These are phyloP conservation scores for Sardina pilchardus DNA, from an alignment of 2,113 vertebrate genomes.

Conservation along the genomic window DNA sequence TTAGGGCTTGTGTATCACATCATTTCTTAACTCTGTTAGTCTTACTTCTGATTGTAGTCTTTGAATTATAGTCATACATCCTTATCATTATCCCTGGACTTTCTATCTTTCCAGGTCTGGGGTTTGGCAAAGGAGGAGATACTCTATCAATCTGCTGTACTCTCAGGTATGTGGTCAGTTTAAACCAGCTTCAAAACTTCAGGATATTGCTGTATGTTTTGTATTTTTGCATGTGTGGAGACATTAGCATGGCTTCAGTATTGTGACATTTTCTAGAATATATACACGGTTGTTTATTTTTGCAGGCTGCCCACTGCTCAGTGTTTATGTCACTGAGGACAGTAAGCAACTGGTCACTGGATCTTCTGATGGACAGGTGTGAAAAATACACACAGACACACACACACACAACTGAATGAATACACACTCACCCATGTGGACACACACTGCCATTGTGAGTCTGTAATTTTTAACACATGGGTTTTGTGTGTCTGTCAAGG, in stretches of 20 bases:
- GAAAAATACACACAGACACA: background rate
- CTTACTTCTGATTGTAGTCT: background rate
- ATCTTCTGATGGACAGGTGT: slow-evolving; percentile 81
- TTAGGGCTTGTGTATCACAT: background rate
- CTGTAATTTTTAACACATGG: background rate
- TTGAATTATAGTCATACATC: background rate
- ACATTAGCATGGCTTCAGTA: background rate
- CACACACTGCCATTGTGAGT: background rate
- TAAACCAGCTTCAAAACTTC: background rate
- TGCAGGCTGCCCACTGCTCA: slow-evolving; percentile 79
- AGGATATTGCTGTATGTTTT: slow-evolving; percentile 4
- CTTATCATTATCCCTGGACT: background rate
- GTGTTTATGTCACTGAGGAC: slow-evolving; percentile 69
- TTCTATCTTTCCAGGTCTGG: slow-evolving; percentile 77
- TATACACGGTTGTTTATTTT: background rate
- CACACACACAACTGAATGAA: background rate
- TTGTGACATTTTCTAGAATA: background rate
- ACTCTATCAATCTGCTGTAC: slow-evolving; percentile 78
- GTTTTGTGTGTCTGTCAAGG: slow-evolving; percentile 62
- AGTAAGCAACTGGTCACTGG: slow-evolving; percentile 77
- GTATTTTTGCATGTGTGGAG: background rate
- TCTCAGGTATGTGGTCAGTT: slow-evolving; percentile 73
- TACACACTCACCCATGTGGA: slow-evolving; percentile 2
- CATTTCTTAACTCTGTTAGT: background rate
- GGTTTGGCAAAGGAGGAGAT: slow-evolving; percentile 64